Base-by-base conservation (phyloP, 2,888 invertebrate genomes). In the Corbicula japonica region DNA sequence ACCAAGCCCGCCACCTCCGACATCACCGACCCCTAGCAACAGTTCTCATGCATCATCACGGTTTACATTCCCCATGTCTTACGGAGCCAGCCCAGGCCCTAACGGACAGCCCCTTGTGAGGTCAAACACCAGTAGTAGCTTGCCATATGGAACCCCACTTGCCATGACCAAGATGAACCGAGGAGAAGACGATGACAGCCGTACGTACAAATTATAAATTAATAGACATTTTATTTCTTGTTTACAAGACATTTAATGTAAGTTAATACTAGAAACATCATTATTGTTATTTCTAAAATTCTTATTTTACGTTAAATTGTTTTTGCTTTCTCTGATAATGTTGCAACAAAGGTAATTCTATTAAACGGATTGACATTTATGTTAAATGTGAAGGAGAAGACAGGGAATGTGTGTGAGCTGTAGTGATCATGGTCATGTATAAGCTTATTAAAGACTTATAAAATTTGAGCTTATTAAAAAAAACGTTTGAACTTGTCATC, bases 61-160 rank as follows among this genome's bases (percentile, higher is more conserved):
- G 77, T 91, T 90, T 81, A 91, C 91, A 38, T 92, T 90, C 77
- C 92, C 91, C 12, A 88, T 92, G 89, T 87, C 90, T 69, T 87
- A 85, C 52, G 83, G 83, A 23, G 74, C 82, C 4, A 72, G 75
- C 38, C 76, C 70, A n/a, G 70, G 76, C 46, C 74, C 78, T 21
- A 56, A 78, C 48, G 78, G 83, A 23, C 86, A 88, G 79, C 86
- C 81, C 70, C 86, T 91, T 86, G 91, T 91, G 50, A 85, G 90
- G 41, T 90, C 91, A 30, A 91, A 86, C 77, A 91, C 90, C 5
- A 90, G 90, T 74, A 84, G 85, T 23, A 88, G 89, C 72, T 79
- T 90, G 62, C 87, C 87, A 21, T 89, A 89, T 44, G 88, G 87
- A 79, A 86, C 85, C 52, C 86, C 87, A 30, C 84, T 90, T 58